These are phyloP conservation scores for Electrona antarctica DNA, from an alignment of 2,113 vertebrate genomes.

Conservation along the genomic window DNA sequence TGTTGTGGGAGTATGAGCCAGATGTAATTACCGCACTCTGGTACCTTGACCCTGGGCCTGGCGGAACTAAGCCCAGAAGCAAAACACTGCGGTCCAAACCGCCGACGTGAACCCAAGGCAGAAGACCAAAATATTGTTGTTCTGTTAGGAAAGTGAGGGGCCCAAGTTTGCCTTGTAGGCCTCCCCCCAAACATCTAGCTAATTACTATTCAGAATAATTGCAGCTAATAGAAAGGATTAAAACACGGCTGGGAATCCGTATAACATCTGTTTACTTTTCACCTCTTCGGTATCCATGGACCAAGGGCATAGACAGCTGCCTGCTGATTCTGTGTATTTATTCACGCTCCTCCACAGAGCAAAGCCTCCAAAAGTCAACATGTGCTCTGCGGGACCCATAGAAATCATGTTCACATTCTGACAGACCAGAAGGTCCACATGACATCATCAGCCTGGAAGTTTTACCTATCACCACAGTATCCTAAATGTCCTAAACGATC, in stretches of 20 bases:
- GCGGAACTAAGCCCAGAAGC: constrained; percentile 58
- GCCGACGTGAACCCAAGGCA: constrained; percentile 29
- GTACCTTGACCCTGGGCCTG: constrained; percentile 45
- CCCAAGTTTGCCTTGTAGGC: constrained; percentile 45
- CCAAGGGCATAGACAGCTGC: neutral
- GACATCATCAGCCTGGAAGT: neutral
- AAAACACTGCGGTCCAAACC: constrained; percentile 40
- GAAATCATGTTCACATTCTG: too few relatives aligned
- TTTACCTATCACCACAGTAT: too few relatives aligned
- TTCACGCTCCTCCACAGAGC: neutral
- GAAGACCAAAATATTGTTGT: constrained; percentile 25
- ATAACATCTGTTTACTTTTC: too few relatives aligned
- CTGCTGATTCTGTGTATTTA: neutral
- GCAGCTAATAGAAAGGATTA: neutral
- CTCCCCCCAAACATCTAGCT: constrained; percentile 3
- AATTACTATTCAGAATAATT: constrained; percentile 9
- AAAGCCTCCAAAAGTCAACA: neutral
- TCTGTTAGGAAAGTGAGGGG: constrained; percentile 21
- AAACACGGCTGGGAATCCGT: neutral
- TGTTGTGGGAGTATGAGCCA: constrained; percentile 64
- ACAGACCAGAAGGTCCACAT: too few relatives aligned
- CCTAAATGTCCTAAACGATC: too few relatives aligned
- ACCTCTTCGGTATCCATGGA: neutral
- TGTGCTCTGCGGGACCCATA: neutral
- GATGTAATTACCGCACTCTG: constrained; percentile 67